Base-by-base conservation (phyloP, 35 echinoderm and acorn worm genomes). In the Diadema setosum region DNA sequence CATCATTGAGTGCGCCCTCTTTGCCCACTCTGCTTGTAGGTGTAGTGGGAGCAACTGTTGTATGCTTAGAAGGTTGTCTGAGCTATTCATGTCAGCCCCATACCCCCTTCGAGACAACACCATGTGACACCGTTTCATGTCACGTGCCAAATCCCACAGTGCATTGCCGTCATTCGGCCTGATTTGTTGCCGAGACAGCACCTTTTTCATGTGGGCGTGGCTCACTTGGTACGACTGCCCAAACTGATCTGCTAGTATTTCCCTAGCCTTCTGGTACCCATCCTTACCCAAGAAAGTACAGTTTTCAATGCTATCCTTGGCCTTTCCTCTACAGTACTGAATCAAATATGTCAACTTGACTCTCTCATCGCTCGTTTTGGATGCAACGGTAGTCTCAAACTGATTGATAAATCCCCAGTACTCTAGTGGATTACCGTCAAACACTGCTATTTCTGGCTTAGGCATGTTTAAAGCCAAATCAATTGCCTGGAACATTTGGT, bases 21-120 rank as follows among this genome's bases (percentile, higher is more conserved):
- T 73, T 33, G 84, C 84, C 84, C 84, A 87, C 14, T 87, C 32
- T 2, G 84, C 18, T 42, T 87, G 84, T 25, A 87, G 30, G 41
- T 87, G 63, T 14, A 41, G 21, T 23, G 84, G 84, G 17, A 87
- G 42, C 37, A 35, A 43, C 31, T 42, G 4, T 80, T 76, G 60
- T 39, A 87, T 41, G 30, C 46, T 81, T 26, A 76, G 6, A 20
- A 87, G 84, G 4, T 58, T 87, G 42, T 73, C 64, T 24, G 63
- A 36, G 36, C 31, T 76, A 24, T 87, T 40, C 3, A 87, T 39
- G 40, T 58, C 63, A 85, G 5, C 46, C 5, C 15, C 14, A 45
- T 85, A 85, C 18, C 2, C 46, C 82, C 58, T 85, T 21, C 52
- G 82, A 27, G 45, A 41, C 45, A 85, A 23, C 24, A 45, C 45